Percentiles rank a stretch among this genome's conserved stretches.
These are phyloP conservation scores for Chascanopsetta lugubris DNA, from an alignment of 2,113 vertebrate genomes.

Conservation along the genomic window DNA sequence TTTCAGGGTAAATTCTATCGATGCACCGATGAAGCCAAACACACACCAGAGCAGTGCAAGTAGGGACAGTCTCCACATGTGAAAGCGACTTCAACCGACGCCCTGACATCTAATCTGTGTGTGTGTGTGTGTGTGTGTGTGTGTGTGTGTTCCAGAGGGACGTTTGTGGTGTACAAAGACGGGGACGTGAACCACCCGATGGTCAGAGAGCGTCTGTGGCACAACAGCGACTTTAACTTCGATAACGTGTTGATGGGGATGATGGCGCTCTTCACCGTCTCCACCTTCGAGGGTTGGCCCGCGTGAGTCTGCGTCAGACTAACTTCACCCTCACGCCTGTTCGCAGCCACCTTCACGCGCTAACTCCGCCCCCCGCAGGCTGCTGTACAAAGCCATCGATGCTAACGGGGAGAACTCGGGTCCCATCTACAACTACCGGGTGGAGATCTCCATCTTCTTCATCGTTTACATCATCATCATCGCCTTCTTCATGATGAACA, in stretches of 20 bases:
- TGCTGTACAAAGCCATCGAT: constrained; percentile 93
- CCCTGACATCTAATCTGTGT: not conserved
- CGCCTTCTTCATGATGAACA: constrained; percentile 99
- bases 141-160: constrained; percentile 74
- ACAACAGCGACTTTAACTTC: constrained; percentile 96
- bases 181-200: constrained; percentile 90
- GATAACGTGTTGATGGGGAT: constrained; percentile 94
- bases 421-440: constrained; percentile 93
- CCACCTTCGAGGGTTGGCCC: constrained; percentile 96
- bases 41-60: constrained; percentile 92
- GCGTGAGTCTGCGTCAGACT: constrained; percentile 78
- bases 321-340: not conserved
- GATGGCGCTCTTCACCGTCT: constrained; percentile 97
- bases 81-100: not conserved
- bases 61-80: constrained; percentile 58
- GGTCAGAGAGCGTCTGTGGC: constrained; percentile 89
- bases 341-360: not conserved
- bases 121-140: constrained; percentile 6
- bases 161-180: constrained; percentile 92
- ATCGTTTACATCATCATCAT: constrained; percentile 98
- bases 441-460: constrained; percentile 97
- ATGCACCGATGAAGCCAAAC: constrained; percentile 93
- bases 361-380: constrained; percentile 65
- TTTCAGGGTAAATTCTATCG: constrained; percentile 92
- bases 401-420: constrained; percentile 90